Base-by-base conservation (phyloP, 2,888 invertebrate genomes). In the Meganola albula region DNA sequence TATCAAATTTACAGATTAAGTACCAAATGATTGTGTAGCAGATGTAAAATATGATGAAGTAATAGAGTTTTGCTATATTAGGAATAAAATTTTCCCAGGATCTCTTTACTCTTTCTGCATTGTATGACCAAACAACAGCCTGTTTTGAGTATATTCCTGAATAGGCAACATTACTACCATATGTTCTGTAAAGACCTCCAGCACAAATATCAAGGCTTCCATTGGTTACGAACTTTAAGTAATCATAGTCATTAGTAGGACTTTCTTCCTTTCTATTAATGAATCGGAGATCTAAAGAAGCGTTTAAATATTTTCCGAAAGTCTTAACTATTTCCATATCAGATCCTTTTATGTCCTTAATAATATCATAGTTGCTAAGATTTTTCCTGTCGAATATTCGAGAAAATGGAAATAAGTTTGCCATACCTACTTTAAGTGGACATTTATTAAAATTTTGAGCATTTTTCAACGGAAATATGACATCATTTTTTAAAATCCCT, bases 241-340 rank as follows among this genome's bases (percentile, higher is more conserved):
- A 75, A 1, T 60, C 49, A 0, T 1, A 11, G n/a, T 62, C 33
- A 1, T 33, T 11, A 10, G 20, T 52, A 0, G 64, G 58, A 34
- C 59, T 67, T 41, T 64, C 62, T 50, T 65, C 61, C 4, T 41
- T 41, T 31, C 51, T 63, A 10, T 37, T 27, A 30, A 75, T 59
- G 26, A 67, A 74, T 41, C 61, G 51, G 14, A 71, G 38, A 0
- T 66, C 53, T 8, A 75, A 35, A 1, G 64, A 60, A 0, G 68
- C 67, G 32, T 83, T 82, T 1, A 75, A 62, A 38, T 67, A 53
- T 6, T 68, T 30, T 4, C 62, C 47, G n/a, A 75, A 45, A 1
- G 77, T 74, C 56, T 79, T 78, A 2, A 79, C 34, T 1, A 77
- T 55, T 44, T 74, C 69, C 2, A 67, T 34, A 37, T 84, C 84